Base-by-base conservation (phyloP, 2,797 vertebrate species). In the Adrianichthys oophorus region DNA sequence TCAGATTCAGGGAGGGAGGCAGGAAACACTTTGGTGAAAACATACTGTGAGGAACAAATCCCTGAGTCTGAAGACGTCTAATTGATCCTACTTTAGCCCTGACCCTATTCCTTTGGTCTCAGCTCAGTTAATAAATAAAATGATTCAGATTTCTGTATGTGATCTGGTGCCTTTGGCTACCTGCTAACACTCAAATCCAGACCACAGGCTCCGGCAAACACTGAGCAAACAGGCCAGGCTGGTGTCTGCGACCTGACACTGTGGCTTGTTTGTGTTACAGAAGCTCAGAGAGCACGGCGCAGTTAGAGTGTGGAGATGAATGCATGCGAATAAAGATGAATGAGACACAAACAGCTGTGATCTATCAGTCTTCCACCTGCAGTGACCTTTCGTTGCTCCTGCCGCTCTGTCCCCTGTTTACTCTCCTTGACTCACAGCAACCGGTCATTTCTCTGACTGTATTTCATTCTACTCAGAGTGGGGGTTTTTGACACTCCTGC, bases 331-430 rank as follows among this genome's bases (percentile, higher is more conserved):
- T 74, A 69, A 72, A 80, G 81, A 87, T 63, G 78, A 85, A 85
- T 80, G 73, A 64, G 56, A 76, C 76, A 85, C 78, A 88, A 90
- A 87, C 83, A 76, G 52, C 60, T 75, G 76, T 82, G 86, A 85
- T 89, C 87, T 82, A 32, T 37, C 41, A 15, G 42, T 76, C 67
- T 68, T 70, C 50, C 65, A 46, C n/a, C 63, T 41, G 47, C 66
- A 0, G 48, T 76, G 80, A 90, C 78, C 76, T 70, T 53, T 60
- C 56, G 62, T 58, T 37, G 53, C 67, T 57, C 68, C 32, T 15
- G 43, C 45, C 1, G 14, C 45, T 47, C 32, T 16, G 61, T 65
- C 65, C 41, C 6, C 75, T 59, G 70, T 79, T 75, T 75, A 53
- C 65, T 68, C 41, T 77, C 64, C 59, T 51, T 48, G 53, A 61